These are phyloP conservation scores for Leucoraja erinaceus DNA, from an alignment of 2,113 vertebrate species.

Conservation along the genomic window DNA sequence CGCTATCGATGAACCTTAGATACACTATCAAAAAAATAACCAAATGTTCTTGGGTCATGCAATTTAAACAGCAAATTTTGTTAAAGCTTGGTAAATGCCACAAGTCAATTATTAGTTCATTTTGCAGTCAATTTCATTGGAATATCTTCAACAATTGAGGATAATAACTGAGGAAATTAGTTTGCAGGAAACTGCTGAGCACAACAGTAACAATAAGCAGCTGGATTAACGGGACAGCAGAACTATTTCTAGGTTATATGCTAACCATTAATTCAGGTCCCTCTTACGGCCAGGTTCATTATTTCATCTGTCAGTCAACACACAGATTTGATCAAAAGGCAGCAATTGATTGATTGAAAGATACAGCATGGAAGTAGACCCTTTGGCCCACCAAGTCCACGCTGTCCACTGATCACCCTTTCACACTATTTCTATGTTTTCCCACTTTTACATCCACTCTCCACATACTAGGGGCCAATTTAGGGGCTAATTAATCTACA, in stretches of 20 bases:
- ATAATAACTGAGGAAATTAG: neutral
- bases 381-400: no score
- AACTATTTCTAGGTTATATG: neutral
- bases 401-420: no score
- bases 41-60: neutral
- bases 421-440: no score
- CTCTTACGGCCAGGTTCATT: neutral
- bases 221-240: neutral
- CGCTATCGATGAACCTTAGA: neutral
- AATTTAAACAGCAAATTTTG: neutral
- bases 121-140: neutral
- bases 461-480: no score
- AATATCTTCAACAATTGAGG: neutral
- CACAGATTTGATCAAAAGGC: neutral
- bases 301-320: neutral
- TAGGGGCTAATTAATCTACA: no score
- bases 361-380: no score
- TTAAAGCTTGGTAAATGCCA: neutral
- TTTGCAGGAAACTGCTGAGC: neutral
- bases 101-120: neutral
- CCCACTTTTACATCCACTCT: no score
- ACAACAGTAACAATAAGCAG: neutral
- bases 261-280: conserved; percentile 8
- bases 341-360: neutral
- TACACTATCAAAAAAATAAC: neutral